A percentile compares a stretch with the other conserved stretches of the same genome.
Evolutionary conservation across 2,113 vertebrate species (phyloP).

Genomic region (Nycticryphes semicollaris): DNA sequence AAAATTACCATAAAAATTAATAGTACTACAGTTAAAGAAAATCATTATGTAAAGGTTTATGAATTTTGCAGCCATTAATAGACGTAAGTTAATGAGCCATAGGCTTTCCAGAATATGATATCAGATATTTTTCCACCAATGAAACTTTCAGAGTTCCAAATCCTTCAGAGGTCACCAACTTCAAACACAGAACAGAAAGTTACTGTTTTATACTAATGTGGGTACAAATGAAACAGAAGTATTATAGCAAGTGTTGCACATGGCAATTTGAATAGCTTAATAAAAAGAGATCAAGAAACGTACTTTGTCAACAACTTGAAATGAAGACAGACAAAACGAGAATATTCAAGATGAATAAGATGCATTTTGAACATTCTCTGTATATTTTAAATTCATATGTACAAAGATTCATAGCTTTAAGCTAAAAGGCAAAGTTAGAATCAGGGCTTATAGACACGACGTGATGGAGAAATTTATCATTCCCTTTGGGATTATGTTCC

Average conservation of each 20-base stretch:
- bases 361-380: neutral
- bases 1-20: constrained; percentile 67
- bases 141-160: constrained; percentile 58
- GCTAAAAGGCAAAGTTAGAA: neutral
- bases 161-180: constrained; percentile 68
- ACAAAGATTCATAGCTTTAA: neutral
- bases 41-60: constrained; percentile 73
- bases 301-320: neutral
- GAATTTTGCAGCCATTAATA: constrained; percentile 68
- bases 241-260: neutral
- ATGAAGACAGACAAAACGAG: neutral
- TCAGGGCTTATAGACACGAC: neutral
- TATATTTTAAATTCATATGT: neutral
- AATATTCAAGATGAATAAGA: neutral
- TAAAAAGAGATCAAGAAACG: neutral
- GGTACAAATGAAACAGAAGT: constrained; percentile 20
- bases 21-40: constrained; percentile 64
- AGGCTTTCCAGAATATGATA: constrained; percentile 48
- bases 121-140: constrained; percentile 52
- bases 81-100: constrained; percentile 58
- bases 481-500: neutral
- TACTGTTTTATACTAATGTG: neutral
- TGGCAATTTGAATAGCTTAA: neutral
- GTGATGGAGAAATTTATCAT: neutral
- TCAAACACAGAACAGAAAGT: constrained; percentile 42